Conservation (phyloP, 2,113 vertebrate genomes). For the Nerophis ophidion region DNA sequence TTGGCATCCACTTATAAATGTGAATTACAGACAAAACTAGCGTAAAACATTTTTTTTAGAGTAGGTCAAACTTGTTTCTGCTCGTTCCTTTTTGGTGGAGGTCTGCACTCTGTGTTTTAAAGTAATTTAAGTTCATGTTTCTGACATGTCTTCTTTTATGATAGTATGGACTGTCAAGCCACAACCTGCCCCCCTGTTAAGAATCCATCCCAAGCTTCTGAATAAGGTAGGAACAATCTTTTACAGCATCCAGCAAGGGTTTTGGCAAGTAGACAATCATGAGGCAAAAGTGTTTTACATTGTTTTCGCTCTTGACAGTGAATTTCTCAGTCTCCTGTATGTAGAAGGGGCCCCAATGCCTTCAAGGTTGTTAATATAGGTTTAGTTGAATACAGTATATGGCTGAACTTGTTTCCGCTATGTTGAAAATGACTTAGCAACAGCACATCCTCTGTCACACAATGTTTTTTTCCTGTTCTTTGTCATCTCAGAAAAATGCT, state of each 20-base stretch:
- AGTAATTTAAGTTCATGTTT: not conserved
- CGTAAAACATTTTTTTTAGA: no score
- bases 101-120: not conserved
- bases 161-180: not conserved
- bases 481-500: constrained; percentile 2
- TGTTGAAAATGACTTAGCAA: constrained; percentile 33
- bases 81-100: no score
- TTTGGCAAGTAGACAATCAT: not conserved
- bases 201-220: not conserved
- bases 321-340: constrained; percentile 12
- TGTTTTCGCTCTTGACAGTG: not conserved
- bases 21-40: not conserved
- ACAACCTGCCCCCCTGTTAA: not conserved
- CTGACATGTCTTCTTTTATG: constrained; percentile 16
- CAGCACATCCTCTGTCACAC: constrained; percentile 13
- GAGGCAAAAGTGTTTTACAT: not conserved
- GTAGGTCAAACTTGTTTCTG: not conserved
- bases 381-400: constrained; percentile 20
- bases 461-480: constrained; percentile 13
- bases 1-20: not conserved
- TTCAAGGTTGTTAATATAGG: constrained; percentile 18
- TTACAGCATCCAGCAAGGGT: constrained; percentile 1
- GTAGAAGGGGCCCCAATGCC: constrained; percentile 1
- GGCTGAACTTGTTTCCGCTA: constrained; percentile 28
- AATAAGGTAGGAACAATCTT: constrained; percentile 39